Conservation (phyloP, 2,888 invertebrate species). For the Callinectes sapidus region DNA sequence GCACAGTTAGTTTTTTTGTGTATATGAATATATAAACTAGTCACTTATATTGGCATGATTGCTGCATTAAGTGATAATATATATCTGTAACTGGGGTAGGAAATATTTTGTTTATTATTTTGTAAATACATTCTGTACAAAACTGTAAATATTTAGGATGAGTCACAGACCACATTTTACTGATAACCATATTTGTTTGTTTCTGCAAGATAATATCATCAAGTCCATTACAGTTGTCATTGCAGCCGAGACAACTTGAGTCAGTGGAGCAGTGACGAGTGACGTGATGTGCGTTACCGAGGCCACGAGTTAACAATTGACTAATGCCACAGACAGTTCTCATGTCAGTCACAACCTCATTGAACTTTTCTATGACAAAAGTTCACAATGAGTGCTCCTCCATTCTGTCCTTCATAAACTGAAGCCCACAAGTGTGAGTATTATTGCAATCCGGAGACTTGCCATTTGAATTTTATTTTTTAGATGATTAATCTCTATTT, state of each 20-base stretch:
- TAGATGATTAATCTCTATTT: neutral
- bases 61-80: slow-evolving; percentile 56
- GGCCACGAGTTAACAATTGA: neutral
- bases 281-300: neutral
- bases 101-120: slow-evolving; percentile 65
- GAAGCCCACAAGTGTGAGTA: neutral
- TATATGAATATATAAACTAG: slow-evolving; percentile 57
- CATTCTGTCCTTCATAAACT: neutral
- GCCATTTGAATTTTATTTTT: neutral
- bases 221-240: neutral
- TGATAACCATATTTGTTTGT: slow-evolving; percentile 19
- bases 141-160: slow-evolving; percentile 63
- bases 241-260: too few relatives aligned
- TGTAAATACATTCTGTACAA: slow-evolving; percentile 69
- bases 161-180: slow-evolving; percentile 51
- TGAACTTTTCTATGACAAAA: slow-evolving; percentile 44
- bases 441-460: slow-evolving; percentile 6
- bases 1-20: slow-evolving; percentile 50
- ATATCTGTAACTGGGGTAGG: slow-evolving; percentile 52
- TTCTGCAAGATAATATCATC: neutral
- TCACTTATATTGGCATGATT: slow-evolving; percentile 54
- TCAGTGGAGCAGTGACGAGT: neutral
- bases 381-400: slow-evolving; percentile 38
- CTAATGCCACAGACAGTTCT: slow-evolving; percentile 11
- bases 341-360: slow-evolving; percentile 26